phyloP scores from a whole-genome alignment of 37 sponge, comb jelly and placozoan species.

The Beroe forskalii region DNA sequence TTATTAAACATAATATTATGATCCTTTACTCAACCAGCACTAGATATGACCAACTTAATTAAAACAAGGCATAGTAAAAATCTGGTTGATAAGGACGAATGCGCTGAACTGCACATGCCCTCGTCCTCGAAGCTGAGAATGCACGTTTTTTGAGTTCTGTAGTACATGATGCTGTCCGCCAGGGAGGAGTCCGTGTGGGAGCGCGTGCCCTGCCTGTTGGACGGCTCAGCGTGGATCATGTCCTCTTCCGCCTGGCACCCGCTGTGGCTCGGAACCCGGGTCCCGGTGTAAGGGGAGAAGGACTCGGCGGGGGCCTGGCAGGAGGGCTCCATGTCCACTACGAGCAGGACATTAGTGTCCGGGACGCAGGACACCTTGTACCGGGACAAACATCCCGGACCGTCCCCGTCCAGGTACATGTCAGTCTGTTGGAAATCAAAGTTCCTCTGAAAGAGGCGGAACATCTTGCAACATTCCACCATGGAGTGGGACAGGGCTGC shows the following conservation, averaged over 20 bases:
- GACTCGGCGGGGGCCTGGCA: background rate
- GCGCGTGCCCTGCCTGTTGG: background rate
- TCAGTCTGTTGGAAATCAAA: background rate
- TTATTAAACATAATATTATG: too few relatives aligned
- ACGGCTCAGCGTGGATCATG: background rate
- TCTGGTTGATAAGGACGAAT: too few relatives aligned
- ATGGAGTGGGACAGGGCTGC: background rate
- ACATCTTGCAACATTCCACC: constrained; percentile 41
- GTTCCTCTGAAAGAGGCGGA: constrained; percentile 10
- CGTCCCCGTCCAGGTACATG: background rate
- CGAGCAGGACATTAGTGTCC: background rate
- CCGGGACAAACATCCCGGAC: background rate
- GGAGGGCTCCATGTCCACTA: background rate
- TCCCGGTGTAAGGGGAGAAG: background rate
- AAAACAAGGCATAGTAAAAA: too few relatives aligned
- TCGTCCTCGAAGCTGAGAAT: constrained; percentile 1
- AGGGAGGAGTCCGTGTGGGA: background rate
- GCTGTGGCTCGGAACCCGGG: background rate
- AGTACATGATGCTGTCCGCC: background rate
- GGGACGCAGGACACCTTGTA: constrained; percentile 12
- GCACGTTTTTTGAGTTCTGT: background rate
- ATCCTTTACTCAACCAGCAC: too few relatives aligned
- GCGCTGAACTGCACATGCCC: constrained; percentile 35
- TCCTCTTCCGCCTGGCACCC: background rate
- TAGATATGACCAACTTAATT: too few relatives aligned